Percentiles rank a stretch among this genome's conserved stretches.
Conservation (phyloP, 2,888 invertebrate genomes). For the Notodonta dromedarius region DNA sequence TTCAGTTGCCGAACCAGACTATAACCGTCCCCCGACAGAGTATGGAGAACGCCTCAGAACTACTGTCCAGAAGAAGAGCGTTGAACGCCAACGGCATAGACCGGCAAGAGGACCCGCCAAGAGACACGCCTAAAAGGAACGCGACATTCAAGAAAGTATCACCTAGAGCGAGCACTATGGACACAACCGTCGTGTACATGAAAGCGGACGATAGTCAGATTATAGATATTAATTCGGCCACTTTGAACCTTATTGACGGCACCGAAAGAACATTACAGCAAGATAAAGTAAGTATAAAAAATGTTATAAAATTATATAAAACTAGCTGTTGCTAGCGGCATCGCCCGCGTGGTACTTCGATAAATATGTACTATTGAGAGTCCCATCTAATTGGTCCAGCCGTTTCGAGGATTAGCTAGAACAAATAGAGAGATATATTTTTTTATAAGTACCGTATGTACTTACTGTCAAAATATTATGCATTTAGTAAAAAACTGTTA, state of each 20-base stretch:
- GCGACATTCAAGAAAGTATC: slow-evolving; percentile 72
- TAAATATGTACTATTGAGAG: too few species aligned
- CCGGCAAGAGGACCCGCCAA: slow-evolving; percentile 55
- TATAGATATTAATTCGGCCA: slow-evolving; percentile 79
- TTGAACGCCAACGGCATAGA: slow-evolving; percentile 57
- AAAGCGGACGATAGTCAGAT: slow-evolving; percentile 65
- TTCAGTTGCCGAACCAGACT: slow-evolving; percentile 74
- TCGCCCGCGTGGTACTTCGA: too few species aligned
- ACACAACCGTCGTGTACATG: slow-evolving; percentile 67
- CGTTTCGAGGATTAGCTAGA: too few species aligned
- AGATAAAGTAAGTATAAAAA: slow-evolving; percentile 43
- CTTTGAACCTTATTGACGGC: slow-evolving; percentile 68
- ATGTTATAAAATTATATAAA: neutral
- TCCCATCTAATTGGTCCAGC: too few species aligned
- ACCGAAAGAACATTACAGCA: slow-evolving; percentile 57
- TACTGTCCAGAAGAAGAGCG: slow-evolving; percentile 69
- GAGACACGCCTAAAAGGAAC: slow-evolving; percentile 69
- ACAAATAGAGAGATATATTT: too few species aligned
- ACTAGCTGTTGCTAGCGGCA: too few species aligned
- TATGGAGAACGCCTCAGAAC: slow-evolving; percentile 75
- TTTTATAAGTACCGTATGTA: too few species aligned
- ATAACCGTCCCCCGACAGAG: slow-evolving; percentile 73
- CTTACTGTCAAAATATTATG: too few species aligned
- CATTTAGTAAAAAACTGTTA: too few species aligned
- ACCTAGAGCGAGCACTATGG: slow-evolving; percentile 62